phyloP scores from a whole-genome alignment of 2,113 vertebrate genomes.

The Anhinga rufa region DNA sequence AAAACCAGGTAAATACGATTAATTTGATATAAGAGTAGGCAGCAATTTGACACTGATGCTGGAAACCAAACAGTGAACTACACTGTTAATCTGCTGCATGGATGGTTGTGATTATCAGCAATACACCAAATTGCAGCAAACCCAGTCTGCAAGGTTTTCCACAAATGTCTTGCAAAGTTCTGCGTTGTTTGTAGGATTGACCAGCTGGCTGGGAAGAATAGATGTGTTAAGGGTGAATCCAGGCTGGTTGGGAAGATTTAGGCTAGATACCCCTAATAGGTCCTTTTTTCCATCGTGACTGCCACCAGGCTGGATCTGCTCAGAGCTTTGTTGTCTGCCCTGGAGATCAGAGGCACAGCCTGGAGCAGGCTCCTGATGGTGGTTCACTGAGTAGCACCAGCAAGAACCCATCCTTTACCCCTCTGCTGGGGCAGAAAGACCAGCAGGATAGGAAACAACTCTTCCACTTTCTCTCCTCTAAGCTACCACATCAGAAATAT shows the following conservation, averaged over 20 bases:
- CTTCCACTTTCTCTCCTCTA: not conserved
- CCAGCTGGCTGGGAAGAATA: not conserved
- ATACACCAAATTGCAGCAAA: not conserved
- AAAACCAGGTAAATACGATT: not conserved
- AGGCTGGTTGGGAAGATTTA: not conserved
- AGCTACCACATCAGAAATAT: not conserved
- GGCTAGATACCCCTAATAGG: not conserved
- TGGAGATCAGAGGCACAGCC: not conserved
- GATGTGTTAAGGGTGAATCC: not conserved
- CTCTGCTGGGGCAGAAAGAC: not conserved
- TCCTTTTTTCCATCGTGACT: not conserved
- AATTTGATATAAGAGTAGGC: not conserved
- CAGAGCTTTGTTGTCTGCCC: not conserved
- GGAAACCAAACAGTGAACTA: not conserved
- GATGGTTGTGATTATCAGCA: not conserved
- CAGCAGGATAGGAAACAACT: not conserved
- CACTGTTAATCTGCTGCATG: not conserved
- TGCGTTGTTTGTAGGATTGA: not conserved
- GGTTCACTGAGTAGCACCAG: not conserved
- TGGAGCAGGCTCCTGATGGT: not conserved
- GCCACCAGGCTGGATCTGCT: not conserved
- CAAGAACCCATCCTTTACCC: not conserved
- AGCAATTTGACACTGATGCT: not conserved
- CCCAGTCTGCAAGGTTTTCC: not conserved
- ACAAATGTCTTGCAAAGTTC: not conserved